Percentiles rank a stretch among this genome's conserved stretches.
Conservation (phyloP, 2,888 invertebrate species). For the Apotomis capreana region DNA sequence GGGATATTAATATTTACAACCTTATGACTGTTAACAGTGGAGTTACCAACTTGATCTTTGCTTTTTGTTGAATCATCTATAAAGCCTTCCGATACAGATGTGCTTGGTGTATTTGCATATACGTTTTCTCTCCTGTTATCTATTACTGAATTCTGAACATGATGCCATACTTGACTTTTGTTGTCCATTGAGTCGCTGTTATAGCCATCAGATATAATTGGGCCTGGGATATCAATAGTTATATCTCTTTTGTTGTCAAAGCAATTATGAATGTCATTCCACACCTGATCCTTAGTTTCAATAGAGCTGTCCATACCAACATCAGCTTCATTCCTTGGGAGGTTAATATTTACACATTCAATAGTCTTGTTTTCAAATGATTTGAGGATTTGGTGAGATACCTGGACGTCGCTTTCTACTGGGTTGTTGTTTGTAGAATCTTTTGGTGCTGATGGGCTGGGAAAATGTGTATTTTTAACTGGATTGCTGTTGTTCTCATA, state of each 20-base stretch:
- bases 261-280: too few species aligned
- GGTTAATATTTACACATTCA: slow-evolving; percentile 14
- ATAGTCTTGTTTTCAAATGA: slow-evolving; percentile 13
- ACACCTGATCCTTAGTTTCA: too few species aligned
- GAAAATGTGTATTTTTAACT: not conserved
- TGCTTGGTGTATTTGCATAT: slow-evolving; percentile 3
- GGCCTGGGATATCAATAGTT: too few species aligned
- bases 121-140: not conserved
- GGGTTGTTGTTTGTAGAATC: not conserved
- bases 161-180: slow-evolving; percentile 11
- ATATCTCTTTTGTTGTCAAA: too few species aligned
- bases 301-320: too few species aligned
- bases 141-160: not conserved
- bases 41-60: not conserved
- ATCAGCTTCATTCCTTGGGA: not conserved
- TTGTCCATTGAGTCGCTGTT: not conserved
- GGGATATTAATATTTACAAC: slow-evolving; percentile 26
- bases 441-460: not conserved
- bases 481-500: not conserved
- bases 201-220: too few species aligned
- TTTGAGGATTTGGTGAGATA: not conserved
- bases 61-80: slow-evolving; percentile 11
- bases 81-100: slow-evolving; percentile 11
- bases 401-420: not conserved
- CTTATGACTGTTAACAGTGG: not conserved